Percentiles rank a stretch among this genome's conserved stretches.
These are phyloP conservation scores for Spinibarbus caldwelli DNA, from an alignment of 2,797 vertebrate genomes.

Conservation along the genomic window DNA sequence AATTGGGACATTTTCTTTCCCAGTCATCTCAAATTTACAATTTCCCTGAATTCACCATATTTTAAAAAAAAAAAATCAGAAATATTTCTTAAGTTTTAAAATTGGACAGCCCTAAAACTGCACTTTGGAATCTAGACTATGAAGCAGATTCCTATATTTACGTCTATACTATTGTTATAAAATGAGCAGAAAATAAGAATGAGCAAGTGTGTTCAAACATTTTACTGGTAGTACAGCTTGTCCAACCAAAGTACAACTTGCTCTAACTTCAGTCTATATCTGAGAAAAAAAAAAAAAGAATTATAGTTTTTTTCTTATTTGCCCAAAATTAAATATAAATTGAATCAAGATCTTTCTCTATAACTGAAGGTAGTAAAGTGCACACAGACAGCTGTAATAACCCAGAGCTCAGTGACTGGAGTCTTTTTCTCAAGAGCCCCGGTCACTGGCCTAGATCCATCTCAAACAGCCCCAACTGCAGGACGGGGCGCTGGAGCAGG, in stretches of 20 bases:
- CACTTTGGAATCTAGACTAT: neutral
- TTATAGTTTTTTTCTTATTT: neutral
- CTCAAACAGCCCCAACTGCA: slow-evolving; percentile 66
- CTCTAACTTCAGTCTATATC: neutral
- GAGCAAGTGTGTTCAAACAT: neutral
- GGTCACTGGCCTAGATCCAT: slow-evolving; percentile 77
- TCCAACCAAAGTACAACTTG: neutral
- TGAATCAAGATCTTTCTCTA: slow-evolving; percentile 1
- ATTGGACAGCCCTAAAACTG: neutral
- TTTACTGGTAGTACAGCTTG: neutral
- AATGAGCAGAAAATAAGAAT: neutral
- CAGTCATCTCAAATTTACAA: neutral
- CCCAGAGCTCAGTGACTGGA: slow-evolving; percentile 64
- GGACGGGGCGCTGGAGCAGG: slow-evolving; percentile 3
- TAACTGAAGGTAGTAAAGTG: slow-evolving; percentile 52
- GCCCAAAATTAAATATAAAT: slow-evolving; percentile 13
- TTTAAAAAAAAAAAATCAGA: too few species aligned
- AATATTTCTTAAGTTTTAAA: neutral
- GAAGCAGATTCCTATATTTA: too few species aligned
- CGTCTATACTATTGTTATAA: neutral
- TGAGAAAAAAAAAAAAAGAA: neutral
- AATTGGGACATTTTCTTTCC: neutral
- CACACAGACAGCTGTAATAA: slow-evolving; percentile 67
- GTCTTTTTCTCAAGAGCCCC: slow-evolving; percentile 46
- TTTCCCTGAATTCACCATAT: neutral